These are phyloP conservation scores for Drosophila jambulina DNA, from an alignment of 1,140 invertebrate species.

Conservation along the genomic window DNA sequence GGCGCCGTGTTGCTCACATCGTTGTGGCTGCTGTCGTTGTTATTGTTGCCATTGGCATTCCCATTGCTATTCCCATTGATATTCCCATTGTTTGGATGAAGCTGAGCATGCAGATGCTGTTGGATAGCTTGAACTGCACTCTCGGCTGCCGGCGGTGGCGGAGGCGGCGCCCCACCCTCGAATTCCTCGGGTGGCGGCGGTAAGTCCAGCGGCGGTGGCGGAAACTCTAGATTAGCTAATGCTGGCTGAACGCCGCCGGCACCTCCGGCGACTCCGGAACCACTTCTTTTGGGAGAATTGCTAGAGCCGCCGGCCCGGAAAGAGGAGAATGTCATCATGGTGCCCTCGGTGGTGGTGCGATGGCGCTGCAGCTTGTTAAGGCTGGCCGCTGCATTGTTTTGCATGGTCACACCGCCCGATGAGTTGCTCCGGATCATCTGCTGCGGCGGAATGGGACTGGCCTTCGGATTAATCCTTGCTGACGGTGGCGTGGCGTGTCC, in stretches of 20 bases:
- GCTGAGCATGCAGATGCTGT: conserved; percentile 71
- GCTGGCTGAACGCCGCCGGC: conserved; percentile 84
- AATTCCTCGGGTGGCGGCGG: conserved; percentile 91
- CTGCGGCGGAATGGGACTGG: conserved; percentile 84
- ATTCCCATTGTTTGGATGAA: conserved; percentile 83
- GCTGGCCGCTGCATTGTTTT: conserved; percentile 86
- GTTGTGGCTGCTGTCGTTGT: conserved; percentile 84
- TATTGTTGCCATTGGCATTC: conserved; percentile 73
- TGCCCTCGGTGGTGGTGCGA: conserved; percentile 85
- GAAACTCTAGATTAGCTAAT: conserved; percentile 93
- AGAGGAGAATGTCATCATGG: conserved; percentile 86
- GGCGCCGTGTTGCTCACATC: conserved; percentile 89
- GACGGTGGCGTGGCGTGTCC: conserved; percentile 62
- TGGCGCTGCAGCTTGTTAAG: conserved; percentile 86
- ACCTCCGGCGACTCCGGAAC: conserved; percentile 2
- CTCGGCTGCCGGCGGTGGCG: conserved; percentile 76
- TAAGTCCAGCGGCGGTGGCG: conserved; percentile 90
- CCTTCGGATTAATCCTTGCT: conserved; percentile 73
- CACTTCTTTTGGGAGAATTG: conserved; percentile 87
- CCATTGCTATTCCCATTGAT: conserved; percentile 78
- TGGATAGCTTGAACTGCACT: conserved; percentile 71
- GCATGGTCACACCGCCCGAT: conserved; percentile 90
- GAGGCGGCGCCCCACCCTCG: conserved; percentile 78
- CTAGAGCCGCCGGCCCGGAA: conserved; percentile 79
- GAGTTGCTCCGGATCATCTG: conserved; percentile 95